phyloP scores from a whole-genome alignment of 2,888 invertebrate species.

The Lydus trimaculatus region DNA sequence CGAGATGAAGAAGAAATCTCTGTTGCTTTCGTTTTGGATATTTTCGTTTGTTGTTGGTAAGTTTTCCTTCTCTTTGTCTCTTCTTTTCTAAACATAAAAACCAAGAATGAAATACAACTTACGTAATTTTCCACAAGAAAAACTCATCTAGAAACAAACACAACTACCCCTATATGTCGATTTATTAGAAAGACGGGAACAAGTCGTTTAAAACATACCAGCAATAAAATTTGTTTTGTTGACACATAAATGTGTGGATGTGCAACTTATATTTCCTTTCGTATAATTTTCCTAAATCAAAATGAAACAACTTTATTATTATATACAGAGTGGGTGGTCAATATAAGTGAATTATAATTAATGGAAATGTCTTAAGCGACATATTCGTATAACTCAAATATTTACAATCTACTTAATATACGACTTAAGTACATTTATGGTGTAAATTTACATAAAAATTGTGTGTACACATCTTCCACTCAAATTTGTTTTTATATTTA shows the following conservation, averaged over 20 bases:
- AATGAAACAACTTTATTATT: background rate
- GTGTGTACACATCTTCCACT: background rate
- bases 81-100: too few species aligned
- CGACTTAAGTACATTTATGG: constrained; percentile 1
- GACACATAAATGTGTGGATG: background rate
- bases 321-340: background rate
- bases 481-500: background rate
- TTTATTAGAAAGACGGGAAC: background rate
- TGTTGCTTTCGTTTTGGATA: constrained; percentile 43
- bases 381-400: background rate
- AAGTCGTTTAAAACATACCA: background rate
- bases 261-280: background rate
- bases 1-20: constrained; percentile 35
- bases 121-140: constrained; percentile 9
- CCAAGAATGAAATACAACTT: too few species aligned
- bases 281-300: background rate
- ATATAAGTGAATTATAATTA: background rate
- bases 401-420: background rate
- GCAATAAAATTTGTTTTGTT: constrained; percentile 1
- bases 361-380: background rate
- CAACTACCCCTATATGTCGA: background rate
- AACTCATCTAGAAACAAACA: constrained; percentile 13
- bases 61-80: constrained; percentile 22
- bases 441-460: constrained; percentile 13
- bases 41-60: constrained; percentile 46